Percentiles rank a stretch among this genome's conserved stretches.
phyloP scores from a whole-genome alignment of 2,888 invertebrate species.

The Agonopterix subpropinquella region DNA sequence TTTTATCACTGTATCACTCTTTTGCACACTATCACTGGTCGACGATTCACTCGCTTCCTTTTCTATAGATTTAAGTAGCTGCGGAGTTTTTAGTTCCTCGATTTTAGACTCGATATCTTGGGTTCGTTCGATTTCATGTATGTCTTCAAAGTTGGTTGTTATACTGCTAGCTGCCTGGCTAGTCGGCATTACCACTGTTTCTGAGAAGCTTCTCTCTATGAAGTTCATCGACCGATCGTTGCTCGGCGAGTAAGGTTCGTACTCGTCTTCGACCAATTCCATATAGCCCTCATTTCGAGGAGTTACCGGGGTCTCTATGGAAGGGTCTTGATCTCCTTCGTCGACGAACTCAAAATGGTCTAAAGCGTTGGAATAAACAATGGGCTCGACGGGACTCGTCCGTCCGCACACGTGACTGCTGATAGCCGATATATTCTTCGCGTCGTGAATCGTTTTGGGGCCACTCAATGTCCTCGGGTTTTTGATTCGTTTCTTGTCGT shows the following conservation, averaged over 20 bases:
- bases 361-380: slow-evolving; percentile 73
- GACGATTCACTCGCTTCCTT: slow-evolving; percentile 30
- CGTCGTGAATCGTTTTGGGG: slow-evolving; percentile 53
- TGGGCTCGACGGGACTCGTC: slow-evolving; percentile 34
- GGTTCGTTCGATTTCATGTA: slow-evolving; percentile 2
- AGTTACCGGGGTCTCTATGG: slow-evolving; percentile 71
- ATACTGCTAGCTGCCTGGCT: slow-evolving; percentile 19
- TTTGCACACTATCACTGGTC: slow-evolving; percentile 11
- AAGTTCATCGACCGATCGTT: slow-evolving; percentile 74
- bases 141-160: slow-evolving; percentile 5
- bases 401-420: slow-evolving; percentile 64
- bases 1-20: slow-evolving; percentile 10
- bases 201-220: slow-evolving; percentile 66
- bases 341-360: slow-evolving; percentile 92
- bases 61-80: slow-evolving; percentile 26
- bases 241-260: slow-evolving; percentile 48
- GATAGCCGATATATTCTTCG: slow-evolving; percentile 54
- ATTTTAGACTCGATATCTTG: slow-evolving; percentile 11
- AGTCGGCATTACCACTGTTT: slow-evolving; percentile 47
- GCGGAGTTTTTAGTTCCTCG: slow-evolving; percentile 24
- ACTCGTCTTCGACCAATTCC: slow-evolving; percentile 64
- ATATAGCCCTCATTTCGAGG: slow-evolving; percentile 58
- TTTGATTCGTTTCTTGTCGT: slow-evolving; percentile 43
- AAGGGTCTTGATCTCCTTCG: slow-evolving; percentile 87
- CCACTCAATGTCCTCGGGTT: slow-evolving; percentile 52